Percentiles rank a stretch among this genome's conserved stretches.
Evolutionary conservation across 2,888 invertebrate species (phyloP).

Genomic region (Elmis aenea): DNA sequence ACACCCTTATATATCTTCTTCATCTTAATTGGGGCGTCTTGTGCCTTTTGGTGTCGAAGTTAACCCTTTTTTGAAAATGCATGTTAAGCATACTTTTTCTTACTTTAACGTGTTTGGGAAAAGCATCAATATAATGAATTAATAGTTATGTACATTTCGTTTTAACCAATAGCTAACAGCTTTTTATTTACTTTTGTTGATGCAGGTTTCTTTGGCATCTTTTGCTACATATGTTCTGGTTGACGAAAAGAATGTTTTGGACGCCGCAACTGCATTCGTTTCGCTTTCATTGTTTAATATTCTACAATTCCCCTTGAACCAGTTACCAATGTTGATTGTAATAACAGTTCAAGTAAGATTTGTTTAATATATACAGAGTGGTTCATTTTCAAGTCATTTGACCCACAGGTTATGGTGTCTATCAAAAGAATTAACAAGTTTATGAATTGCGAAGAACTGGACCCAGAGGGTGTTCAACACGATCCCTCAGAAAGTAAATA

Average conservation of each 20-base stretch:
- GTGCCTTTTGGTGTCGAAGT: too few species aligned
- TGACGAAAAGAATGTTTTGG: constrained; percentile 76
- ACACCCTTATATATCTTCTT: too few species aligned
- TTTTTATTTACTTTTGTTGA: too few species aligned
- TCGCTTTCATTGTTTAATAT: constrained; percentile 97
- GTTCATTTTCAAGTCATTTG: too few species aligned
- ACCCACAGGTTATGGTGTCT: constrained; percentile 50
- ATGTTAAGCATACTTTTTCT: too few species aligned
- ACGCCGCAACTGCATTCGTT: constrained; percentile 90
- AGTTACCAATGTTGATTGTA: constrained; percentile 94
- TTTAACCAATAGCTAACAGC: too few species aligned
- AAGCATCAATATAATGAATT: too few species aligned
- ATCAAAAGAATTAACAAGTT: constrained; percentile 53
- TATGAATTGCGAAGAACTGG: constrained; percentile 52
- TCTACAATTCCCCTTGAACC: constrained; percentile 89
- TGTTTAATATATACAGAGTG: too few species aligned
- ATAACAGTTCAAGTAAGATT: constrained; percentile 83
- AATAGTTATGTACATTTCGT: too few species aligned
- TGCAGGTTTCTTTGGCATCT: constrained; percentile 78
- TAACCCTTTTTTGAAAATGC: too few species aligned
- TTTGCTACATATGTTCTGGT: constrained; percentile 86
- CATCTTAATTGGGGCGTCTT: too few species aligned
- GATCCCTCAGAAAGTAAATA: constrained; percentile 34
- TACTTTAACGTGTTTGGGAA: too few species aligned
- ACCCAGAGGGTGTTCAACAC: constrained; percentile 42